phyloP scores from a whole-genome alignment of 2,113 vertebrate species.

The Siniperca knerii region DNA sequence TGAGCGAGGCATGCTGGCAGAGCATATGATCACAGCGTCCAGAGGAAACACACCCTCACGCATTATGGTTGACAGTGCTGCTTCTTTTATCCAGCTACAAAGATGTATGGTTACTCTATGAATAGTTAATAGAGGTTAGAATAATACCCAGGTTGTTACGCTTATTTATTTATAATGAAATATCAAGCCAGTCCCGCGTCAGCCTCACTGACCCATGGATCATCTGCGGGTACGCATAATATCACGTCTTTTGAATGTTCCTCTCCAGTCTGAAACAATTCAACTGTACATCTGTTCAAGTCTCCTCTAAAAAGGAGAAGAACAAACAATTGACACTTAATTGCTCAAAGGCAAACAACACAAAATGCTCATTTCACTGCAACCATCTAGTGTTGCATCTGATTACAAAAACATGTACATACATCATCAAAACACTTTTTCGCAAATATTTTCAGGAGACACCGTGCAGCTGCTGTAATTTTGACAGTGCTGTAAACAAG shows the following conservation, averaged over 20 bases:
- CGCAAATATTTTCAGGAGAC: slow-evolving; percentile 51
- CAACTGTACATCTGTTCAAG: slow-evolving; percentile 43
- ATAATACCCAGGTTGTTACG: slow-evolving; percentile 41
- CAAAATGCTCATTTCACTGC: slow-evolving; percentile 55
- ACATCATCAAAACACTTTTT: slow-evolving; percentile 36
- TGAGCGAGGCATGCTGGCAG: slow-evolving; percentile 55
- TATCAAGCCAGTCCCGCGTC: slow-evolving; percentile 34
- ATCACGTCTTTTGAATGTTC: slow-evolving; percentile 35
- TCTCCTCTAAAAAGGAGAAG: slow-evolving; percentile 25
- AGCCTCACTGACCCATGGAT: slow-evolving; percentile 38
- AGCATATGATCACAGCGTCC: slow-evolving; percentile 56
- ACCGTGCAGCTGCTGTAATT: slow-evolving; percentile 45
- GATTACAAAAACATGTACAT: slow-evolving; percentile 43
- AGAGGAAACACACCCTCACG: slow-evolving; percentile 47
- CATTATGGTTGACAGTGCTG: slow-evolving; percentile 49
- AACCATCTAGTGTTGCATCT: slow-evolving; percentile 43
- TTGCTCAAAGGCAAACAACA: slow-evolving; percentile 63
- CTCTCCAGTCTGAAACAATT: slow-evolving; percentile 21
- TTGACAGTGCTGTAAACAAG: slow-evolving; percentile 70
- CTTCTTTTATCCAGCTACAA: slow-evolving; percentile 53
- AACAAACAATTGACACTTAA: slow-evolving; percentile 55
- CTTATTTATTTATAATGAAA: slow-evolving; percentile 54
- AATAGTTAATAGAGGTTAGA: slow-evolving; percentile 59
- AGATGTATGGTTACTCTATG: slow-evolving; percentile 44
- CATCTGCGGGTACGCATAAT: slow-evolving; percentile 14